Evolutionary conservation across 2,888 invertebrate genomes (phyloP), one percentile per base, ranked within the genome.

Genomic region (Beris morrisii): DNA sequence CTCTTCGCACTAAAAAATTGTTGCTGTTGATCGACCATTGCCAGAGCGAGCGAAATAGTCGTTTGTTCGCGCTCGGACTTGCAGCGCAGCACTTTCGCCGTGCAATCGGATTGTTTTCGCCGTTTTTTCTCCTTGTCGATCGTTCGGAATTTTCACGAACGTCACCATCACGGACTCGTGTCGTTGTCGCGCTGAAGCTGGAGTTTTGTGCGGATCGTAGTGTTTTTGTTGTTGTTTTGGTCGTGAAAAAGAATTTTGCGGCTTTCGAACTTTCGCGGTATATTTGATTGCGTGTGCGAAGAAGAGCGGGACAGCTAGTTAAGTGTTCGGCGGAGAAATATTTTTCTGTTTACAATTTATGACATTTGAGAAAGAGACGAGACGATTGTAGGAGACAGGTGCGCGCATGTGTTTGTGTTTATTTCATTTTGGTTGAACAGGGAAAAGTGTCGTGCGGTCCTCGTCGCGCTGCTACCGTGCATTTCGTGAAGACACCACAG

Each of bases 321-420:
- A 45, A 44, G 54, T 67, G 57, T 63, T 22, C 55, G 61, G 67
- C 63, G 67, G 58, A 61, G 63, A 67, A 69, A 57, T 63, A 69
- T 69, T 71, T 70, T 72, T 71, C 68, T 73, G 72, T 73, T 72
- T 72, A 73, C 72, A 73, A 73, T 72, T 73, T 73, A 73, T 73
- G 73, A 73, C 73, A 73, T 73, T 67, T 72, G 69, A 63, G 69
- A 71, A 70, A 69, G 72, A 70, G 71, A 72, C 63, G 54, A 61
- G 22, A 28, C 15, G 5, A 66, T 63, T 67, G 50, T 66, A 66
- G 67, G 46, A 53, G 54, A 67, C 56, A 65, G 58, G 58, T 53
- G 52, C 45, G 64, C 43, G 52, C 55, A 38, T 52, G 56, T 59
- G 64, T 66, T 70, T 59, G 58, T 69, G 64, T 68, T 66, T 65